These are phyloP conservation scores for Autographa gamma DNA, from an alignment of 2,888 invertebrate species.

Conservation along the genomic window DNA sequence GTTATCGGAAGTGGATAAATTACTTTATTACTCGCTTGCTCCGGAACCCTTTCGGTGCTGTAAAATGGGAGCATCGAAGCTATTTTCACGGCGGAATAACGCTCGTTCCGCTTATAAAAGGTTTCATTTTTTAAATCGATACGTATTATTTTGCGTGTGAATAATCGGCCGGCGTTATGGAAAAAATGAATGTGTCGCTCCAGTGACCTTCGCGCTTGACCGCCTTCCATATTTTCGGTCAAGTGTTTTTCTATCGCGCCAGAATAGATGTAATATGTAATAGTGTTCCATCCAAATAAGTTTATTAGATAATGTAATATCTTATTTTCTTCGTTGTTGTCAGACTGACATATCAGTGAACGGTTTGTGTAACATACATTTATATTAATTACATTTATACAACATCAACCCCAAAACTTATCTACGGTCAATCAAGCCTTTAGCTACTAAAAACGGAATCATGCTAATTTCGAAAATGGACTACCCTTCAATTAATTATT, in stretches of 20 bases:
- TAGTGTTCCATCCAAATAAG: conserved; percentile 21
- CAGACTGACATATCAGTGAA: not conserved
- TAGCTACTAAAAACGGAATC: conserved; percentile 67
- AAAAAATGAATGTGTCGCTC: conserved; percentile 61
- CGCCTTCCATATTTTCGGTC: conserved; percentile 57
- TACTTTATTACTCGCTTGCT: conserved; percentile 82
- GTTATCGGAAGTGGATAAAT: conserved; percentile 87
- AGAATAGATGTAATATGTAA: conserved; percentile 32
- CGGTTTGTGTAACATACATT: conserved; percentile 9
- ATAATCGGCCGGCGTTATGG: conserved; percentile 66
- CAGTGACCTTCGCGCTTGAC: conserved; percentile 45
- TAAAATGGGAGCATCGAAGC: conserved; percentile 72
- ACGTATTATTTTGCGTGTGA: conserved; percentile 69
- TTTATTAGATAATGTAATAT: conserved; percentile 1
- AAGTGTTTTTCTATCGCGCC: conserved; percentile 45
- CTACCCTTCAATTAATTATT: conserved; percentile 82
- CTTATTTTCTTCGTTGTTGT: not conserved
- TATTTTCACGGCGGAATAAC: conserved; percentile 78
- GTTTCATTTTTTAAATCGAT: conserved; percentile 77
- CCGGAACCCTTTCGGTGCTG: conserved; percentile 74
- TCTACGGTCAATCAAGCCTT: conserved; percentile 50
- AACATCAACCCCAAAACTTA: conserved; percentile 48
- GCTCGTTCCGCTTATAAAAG: conserved; percentile 76
- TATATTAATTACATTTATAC: conserved; percentile 52
- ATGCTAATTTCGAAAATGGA: conserved; percentile 74